These are phyloP conservation scores for Onychostruthus taczanowskii DNA, from an alignment of 2,113 vertebrate species.

Conservation along the genomic window DNA sequence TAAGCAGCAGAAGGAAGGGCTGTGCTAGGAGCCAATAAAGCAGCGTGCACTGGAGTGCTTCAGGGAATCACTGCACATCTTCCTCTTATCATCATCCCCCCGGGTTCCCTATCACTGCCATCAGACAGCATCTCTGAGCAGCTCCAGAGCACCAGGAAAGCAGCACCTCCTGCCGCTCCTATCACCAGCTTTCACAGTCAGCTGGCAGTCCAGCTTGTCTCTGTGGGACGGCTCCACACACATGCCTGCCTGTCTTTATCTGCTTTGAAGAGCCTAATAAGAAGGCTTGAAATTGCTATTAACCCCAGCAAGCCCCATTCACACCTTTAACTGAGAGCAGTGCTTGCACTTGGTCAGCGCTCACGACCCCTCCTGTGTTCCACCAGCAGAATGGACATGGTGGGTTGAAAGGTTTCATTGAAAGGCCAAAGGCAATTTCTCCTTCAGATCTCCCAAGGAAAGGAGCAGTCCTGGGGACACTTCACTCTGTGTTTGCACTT, in stretches of 20 bases:
- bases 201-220: neutral
- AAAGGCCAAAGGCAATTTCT: neutral
- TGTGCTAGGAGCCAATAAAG: neutral
- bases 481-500: neutral
- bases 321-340: neutral
- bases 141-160: neutral
- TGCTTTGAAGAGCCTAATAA: neutral
- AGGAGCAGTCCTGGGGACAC: neutral
- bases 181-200: neutral
- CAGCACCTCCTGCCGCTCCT: neutral
- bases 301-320: neutral
- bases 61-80: neutral
- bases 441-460: neutral
- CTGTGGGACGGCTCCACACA: neutral
- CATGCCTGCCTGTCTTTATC: neutral
- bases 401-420: neutral
- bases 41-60: neutral
- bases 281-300: neutral
- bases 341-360: neutral
- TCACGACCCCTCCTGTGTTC: neutral
- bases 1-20: neutral
- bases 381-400: fast-evolving
- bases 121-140: neutral
- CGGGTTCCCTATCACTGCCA: neutral
- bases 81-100: neutral